phyloP scores from a whole-genome alignment of 1,140 invertebrate species.

The Schlechtendalia chinensis region DNA sequence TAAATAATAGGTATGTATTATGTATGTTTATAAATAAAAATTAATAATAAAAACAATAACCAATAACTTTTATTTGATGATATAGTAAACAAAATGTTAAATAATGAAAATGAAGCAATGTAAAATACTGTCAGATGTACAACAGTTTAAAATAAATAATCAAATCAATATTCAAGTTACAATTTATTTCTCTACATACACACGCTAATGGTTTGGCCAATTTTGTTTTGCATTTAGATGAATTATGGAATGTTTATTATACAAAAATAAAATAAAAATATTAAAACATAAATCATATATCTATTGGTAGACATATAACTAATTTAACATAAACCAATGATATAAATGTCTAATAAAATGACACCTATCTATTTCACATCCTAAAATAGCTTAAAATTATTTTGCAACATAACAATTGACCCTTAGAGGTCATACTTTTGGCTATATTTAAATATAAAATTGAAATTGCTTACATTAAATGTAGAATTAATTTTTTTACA shows the following conservation, averaged over 20 bases:
- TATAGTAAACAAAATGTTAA: neutral
- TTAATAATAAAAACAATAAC: too few species aligned
- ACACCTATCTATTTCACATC: neutral
- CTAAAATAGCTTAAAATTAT: neutral
- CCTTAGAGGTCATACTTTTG: neutral
- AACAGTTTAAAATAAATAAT: conserved; percentile 14
- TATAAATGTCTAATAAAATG: too few species aligned
- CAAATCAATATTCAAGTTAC: neutral
- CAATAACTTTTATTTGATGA: neutral
- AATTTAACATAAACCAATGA: conserved; percentile 23
- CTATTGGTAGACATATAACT: neutral
- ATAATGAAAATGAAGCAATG: neutral
- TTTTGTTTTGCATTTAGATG: neutral
- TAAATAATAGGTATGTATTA: too few species aligned
- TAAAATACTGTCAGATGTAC: neutral
- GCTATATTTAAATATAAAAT: neutral
- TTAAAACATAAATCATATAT: neutral
- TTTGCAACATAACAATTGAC: conserved; percentile 18
- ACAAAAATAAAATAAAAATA: conserved; percentile 27
- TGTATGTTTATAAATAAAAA: too few species aligned
- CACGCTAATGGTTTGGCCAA: neutral
- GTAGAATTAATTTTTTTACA: neutral
- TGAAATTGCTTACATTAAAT: neutral
- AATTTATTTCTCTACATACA: conserved; percentile 29
- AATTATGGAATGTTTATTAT: conserved; percentile 36